Conservation (phyloP, 2,797 vertebrate genomes). For the Gadopsis marmoratus region DNA sequence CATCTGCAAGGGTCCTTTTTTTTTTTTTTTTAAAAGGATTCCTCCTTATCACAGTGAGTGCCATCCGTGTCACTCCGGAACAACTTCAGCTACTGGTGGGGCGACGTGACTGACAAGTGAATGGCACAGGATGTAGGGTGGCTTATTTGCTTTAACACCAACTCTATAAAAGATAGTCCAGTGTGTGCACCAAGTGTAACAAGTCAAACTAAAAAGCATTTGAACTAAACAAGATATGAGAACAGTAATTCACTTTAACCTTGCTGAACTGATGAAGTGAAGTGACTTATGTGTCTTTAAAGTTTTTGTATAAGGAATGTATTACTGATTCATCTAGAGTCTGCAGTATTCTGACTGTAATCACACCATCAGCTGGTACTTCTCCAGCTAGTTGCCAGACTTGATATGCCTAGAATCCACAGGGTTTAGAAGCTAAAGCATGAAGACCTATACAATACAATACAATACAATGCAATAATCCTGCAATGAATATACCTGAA, state of each 20-base stretch:
- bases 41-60: constrained; percentile 73
- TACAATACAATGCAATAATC: neutral
- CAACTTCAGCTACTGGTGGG: constrained; percentile 55
- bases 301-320: neutral
- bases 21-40: constrained; percentile 72
- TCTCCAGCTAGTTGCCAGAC: neutral
- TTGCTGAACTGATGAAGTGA: neutral
- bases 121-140: constrained; percentile 10
- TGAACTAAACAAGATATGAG: neutral
- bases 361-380: neutral
- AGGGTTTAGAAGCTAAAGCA: neutral
- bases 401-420: neutral
- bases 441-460: neutral
- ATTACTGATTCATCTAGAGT: neutral
- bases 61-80: constrained; percentile 67
- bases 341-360: neutral
- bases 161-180: neutral
- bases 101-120: constrained; percentile 51
- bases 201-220: neutral
- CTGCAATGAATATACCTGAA: too few relatives aligned
- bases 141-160: constrained; percentile 1
- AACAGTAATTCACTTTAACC: neutral
- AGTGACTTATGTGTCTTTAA: too few relatives aligned
- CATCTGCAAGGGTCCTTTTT: constrained; percentile 68
- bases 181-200: neutral